Conservation (phyloP, 2,888 invertebrate genomes). For the Hyposoter didymator region DNA sequence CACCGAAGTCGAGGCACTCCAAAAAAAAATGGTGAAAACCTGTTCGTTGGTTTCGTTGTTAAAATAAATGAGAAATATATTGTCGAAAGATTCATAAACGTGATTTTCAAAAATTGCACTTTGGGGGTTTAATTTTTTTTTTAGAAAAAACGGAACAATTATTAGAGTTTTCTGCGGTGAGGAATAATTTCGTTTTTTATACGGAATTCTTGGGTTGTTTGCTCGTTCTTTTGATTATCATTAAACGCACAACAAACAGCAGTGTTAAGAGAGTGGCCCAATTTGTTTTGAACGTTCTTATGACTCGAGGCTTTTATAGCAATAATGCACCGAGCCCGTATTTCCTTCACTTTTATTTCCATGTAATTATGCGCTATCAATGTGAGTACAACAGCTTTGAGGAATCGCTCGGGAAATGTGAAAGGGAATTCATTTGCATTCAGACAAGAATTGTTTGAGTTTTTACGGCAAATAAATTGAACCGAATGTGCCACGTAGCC, state of each 20-base stretch:
- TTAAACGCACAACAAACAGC: conserved; percentile 33
- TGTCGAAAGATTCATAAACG: neutral
- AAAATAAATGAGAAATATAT: neutral
- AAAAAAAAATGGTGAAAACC: neutral
- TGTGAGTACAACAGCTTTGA: conserved; percentile 9
- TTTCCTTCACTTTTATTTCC: conserved; percentile 32
- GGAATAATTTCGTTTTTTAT: conserved; percentile 8
- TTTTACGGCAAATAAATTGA: neutral
- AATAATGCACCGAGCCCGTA: conserved; percentile 41
- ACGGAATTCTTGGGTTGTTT: neutral
- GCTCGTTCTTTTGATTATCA: conserved; percentile 35
- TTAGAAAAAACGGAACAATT: neutral
- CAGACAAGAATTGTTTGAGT: neutral
- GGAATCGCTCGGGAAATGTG: conserved; percentile 12
- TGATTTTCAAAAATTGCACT: neutral
- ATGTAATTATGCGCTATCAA: conserved; percentile 41
- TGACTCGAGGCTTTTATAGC: conserved; percentile 37
- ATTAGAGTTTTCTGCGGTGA: neutral
- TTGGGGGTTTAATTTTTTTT: neutral
- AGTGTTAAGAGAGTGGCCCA: conserved; percentile 19
- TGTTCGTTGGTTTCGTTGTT: neutral
- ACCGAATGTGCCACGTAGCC: neutral
- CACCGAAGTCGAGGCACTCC: neutral
- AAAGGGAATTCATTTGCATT: conserved; percentile 31
- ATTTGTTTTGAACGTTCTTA: conserved; percentile 54